A percentile compares a stretch with the other conserved stretches of the same genome.
phyloP scores from a whole-genome alignment of 2,797 vertebrate genomes.

The Coccyzus lansbergi region DNA sequence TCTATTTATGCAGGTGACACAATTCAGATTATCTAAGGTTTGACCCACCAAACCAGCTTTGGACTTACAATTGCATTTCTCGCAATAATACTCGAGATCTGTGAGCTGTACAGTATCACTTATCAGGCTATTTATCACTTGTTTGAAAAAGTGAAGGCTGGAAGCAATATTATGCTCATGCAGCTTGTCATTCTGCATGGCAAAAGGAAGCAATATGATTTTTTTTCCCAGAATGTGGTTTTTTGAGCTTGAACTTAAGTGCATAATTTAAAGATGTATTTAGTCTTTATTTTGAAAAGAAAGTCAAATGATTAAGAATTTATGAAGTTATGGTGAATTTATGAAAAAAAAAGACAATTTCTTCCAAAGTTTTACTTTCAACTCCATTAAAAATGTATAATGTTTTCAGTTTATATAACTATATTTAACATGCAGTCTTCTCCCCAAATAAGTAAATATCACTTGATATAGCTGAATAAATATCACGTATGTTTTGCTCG shows the following conservation, averaged over 20 bases:
- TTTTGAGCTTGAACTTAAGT: not conserved
- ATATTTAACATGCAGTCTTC: not conserved
- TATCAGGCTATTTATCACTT: not conserved
- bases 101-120: not conserved
- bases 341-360: not conserved
- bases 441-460: not conserved
- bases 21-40: not conserved
- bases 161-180: not conserved
- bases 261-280: not conserved
- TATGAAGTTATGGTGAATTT: not conserved
- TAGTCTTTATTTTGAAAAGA: not conserved
- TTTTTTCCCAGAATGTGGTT: not conserved
- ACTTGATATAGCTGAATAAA: not conserved
- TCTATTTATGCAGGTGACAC: not conserved
- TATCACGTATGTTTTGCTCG: not conserved
- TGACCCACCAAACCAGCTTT: not conserved
- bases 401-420: not conserved
- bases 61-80: not conserved
- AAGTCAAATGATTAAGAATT: not conserved
- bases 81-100: not conserved
- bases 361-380: not conserved
- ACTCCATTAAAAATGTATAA: not conserved
- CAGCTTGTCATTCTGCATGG: not conserved
- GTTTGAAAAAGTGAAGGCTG: not conserved
- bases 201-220: not conserved